Evolutionary conservation across 2,888 invertebrate genomes (phyloP).

Genomic region (Anticlea derivata): DNA sequence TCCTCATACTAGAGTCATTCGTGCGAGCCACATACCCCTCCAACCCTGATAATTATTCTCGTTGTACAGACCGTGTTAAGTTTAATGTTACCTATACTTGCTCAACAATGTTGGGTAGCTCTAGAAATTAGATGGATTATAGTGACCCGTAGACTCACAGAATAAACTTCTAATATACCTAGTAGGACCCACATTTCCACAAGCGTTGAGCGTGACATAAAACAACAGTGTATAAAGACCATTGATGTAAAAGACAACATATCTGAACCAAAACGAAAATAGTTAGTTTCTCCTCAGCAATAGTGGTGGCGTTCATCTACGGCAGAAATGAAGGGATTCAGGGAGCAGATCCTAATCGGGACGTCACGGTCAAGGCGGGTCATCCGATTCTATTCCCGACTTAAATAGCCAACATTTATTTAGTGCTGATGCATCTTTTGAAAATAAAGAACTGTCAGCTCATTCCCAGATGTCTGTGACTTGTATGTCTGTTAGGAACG

Average conservation of each 20-base stretch:
- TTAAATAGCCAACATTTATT: slow-evolving; percentile 72
- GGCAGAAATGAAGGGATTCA: slow-evolving; percentile 64
- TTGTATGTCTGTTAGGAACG: not conserved
- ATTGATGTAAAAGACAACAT: too few relatives aligned
- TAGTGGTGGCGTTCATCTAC: slow-evolving; percentile 50
- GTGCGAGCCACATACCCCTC: slow-evolving; percentile 56
- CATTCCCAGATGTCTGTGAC: slow-evolving; percentile 1
- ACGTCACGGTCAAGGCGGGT: slow-evolving; percentile 62
- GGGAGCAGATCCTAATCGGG: slow-evolving; percentile 68
- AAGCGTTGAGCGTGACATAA: not conserved
- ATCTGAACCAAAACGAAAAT: not conserved
- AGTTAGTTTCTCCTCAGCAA: slow-evolving; percentile 41
- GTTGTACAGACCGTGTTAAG: slow-evolving; percentile 67
- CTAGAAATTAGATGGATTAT: slow-evolving; percentile 26
- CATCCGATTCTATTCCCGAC: slow-evolving; percentile 68
- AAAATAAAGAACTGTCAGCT: slow-evolving; percentile 3
- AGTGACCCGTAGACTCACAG: slow-evolving; percentile 28
- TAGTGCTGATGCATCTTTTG: slow-evolving; percentile 44
- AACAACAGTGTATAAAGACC: too few relatives aligned
- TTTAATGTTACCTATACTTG: slow-evolving; percentile 67
- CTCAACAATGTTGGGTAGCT: slow-evolving; percentile 32
- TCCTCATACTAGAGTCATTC: slow-evolving; percentile 73
- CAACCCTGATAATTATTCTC: slow-evolving; percentile 76
- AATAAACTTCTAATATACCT: too few relatives aligned
- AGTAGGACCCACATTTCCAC: too few relatives aligned